phyloP scores from a whole-genome alignment of 1,140 invertebrate species.

The Caenorhabditis inopinata region DNA sequence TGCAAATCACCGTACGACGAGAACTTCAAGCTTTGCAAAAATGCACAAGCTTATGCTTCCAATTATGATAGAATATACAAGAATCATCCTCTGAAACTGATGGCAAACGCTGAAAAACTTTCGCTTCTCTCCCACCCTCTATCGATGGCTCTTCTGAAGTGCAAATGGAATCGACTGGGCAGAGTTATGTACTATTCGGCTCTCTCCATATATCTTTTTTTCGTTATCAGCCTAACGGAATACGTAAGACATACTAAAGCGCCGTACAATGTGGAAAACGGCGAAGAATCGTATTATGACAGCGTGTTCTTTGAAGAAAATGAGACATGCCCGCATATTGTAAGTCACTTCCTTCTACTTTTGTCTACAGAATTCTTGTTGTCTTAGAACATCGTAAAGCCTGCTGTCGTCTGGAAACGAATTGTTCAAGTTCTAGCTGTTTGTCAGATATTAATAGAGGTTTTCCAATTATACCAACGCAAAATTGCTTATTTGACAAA shows the following conservation, averaged over 20 bases:
- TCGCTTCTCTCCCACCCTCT: conserved; percentile 69
- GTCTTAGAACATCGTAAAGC: background rate
- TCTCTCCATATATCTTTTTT: conserved; percentile 68
- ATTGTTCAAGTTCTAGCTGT: conserved; percentile 62
- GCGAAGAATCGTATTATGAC: background rate
- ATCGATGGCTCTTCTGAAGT: conserved; percentile 68
- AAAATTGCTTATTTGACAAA: conserved; percentile 67
- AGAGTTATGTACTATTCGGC: conserved; percentile 70
- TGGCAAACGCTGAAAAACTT: conserved; percentile 68
- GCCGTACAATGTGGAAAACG: conserved; percentile 54
- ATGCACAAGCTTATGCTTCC: conserved; percentile 64
- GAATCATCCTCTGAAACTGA: conserved; percentile 70
- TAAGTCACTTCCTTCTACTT: background rate
- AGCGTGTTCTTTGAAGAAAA: background rate
- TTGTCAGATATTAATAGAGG: conserved; percentile 68
- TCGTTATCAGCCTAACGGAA: conserved; percentile 69
- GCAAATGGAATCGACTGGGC: conserved; percentile 70
- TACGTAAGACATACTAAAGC: conserved; percentile 67
- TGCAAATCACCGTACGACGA: conserved; percentile 59
- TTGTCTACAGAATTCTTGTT: background rate
- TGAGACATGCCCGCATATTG: conserved; percentile 11
- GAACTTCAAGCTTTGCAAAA: conserved; percentile 44
- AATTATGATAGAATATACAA: conserved; percentile 68
- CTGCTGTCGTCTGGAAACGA: background rate
- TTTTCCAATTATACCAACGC: conserved; percentile 68